Base-by-base conservation (phyloP, 2,888 invertebrate species). In the Unio delphinus region DNA sequence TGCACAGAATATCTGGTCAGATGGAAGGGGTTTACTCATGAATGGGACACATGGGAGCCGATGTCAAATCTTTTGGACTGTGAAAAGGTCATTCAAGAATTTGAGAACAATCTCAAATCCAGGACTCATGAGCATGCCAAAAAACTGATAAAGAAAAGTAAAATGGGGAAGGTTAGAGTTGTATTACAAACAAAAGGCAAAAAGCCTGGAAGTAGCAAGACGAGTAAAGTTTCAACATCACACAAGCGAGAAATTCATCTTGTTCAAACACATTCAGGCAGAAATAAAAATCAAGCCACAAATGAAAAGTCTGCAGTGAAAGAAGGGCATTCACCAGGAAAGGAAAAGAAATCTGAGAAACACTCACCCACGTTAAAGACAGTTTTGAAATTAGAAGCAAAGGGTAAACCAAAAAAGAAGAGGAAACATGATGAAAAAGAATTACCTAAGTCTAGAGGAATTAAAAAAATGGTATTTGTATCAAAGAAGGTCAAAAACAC, bases 1-100 rank as follows among this genome's bases (percentile, higher is more conserved):
- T 73, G 65, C n/a, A 56, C 74, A 6, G 75, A 85, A 64, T 87
- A 85, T 67, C 71, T 84, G 23, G 81, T 88, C 7, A 74, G 83
- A 55, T 87, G 88, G 87, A 86, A 82, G 74, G 83, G 83, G 17
- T 88, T 83, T 64, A 70, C 70, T 7, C 69, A 81, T 28, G 79
- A 82, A 1, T 81, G 81, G 73, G 86, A 87, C 68, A 81, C 88
- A 7, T 88, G 88, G 88, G 88, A 88, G 69, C 88, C 88, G 4
- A 72, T 73, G 3, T 69, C 61, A 34, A 83, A 85, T 70, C 74
- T 87, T 2, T 61, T 70, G 15, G 75, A 81, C 20, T 86, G 86
- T 68, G 69, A 61, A 34, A 59, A 70, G 4, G 72, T 83, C 28
- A 75, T 86, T 23, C 67, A 63, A 26, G 65, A 74, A 20, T 85